phyloP scores from a whole-genome alignment of 2,113 vertebrate species.

The Megaceryle torquata region DNA sequence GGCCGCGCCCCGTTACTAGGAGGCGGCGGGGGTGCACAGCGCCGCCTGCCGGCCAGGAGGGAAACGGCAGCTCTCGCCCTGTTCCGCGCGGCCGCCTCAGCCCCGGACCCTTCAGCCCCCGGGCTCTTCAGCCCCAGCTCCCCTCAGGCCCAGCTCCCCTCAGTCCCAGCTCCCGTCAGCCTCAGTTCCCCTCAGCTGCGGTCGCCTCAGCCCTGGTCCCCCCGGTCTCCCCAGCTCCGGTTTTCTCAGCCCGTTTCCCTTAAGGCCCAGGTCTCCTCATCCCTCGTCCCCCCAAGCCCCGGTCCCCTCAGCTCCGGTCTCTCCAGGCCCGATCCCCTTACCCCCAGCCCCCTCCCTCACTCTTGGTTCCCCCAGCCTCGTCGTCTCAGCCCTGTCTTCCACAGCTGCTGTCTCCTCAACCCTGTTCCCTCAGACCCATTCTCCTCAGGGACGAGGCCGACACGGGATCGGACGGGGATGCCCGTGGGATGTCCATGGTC shows the following conservation, averaged over 20 bases:
- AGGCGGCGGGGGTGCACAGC: not conserved
- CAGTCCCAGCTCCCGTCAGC: not conserved
- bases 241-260: not conserved
- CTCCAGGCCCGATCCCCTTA: not conserved
- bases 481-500: not conserved
- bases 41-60: not conserved
- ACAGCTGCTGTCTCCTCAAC: not conserved
- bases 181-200: not conserved
- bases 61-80: no score
- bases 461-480: fast-evolving
- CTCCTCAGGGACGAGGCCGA: not conserved
- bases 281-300: not conserved
- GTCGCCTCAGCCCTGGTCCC: not conserved
- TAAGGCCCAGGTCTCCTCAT: not conserved
- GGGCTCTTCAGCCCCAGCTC: not conserved
- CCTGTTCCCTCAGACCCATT: no score
- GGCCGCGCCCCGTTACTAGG: not conserved
- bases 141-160: not conserved
- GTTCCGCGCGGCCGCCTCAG: not conserved
- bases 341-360: no score
- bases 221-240: not conserved
- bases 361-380: no score
- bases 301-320: not conserved
- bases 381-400: not conserved
- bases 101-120: no score